phyloP scores from a whole-genome alignment of 2,113 vertebrate genomes.

The Bothrops jararaca region DNA sequence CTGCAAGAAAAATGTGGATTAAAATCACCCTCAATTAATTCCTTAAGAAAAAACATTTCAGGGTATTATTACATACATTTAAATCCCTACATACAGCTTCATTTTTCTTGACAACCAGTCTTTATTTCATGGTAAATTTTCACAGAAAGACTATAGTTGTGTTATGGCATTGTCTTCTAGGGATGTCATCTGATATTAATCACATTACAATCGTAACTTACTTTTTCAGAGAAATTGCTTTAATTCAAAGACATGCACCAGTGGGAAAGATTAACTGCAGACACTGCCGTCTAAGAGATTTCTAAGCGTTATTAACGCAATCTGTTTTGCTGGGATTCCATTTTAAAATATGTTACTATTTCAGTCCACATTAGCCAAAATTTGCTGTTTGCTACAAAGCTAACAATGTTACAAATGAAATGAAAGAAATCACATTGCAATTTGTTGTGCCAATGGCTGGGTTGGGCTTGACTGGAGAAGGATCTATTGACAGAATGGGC shows the following conservation, averaged over 20 bases:
- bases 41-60: not conserved
- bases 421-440: not conserved
- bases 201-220: conserved; percentile 6
- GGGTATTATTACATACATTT: not conserved
- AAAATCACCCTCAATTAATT: conserved; percentile 9
- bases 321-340: not conserved
- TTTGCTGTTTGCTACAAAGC: not conserved
- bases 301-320: not conserved
- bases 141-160: not conserved
- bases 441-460: not conserved
- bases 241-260: not conserved
- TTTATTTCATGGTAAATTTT: not conserved
- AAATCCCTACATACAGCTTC: not conserved
- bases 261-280: conserved; percentile 20
- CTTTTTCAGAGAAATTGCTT: conserved; percentile 14
- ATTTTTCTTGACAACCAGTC: not conserved
- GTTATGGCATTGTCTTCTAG: not conserved
- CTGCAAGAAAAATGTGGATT: rapidly evolving
- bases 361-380: not conserved
- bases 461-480: not conserved
- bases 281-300: not conserved
- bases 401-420: not conserved
- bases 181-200: conserved; percentile 12
- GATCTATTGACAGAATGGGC: not conserved
- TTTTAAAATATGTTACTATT: not conserved